Conservation (phyloP, 2,888 invertebrate species). For the Agrotis ipsilon region DNA sequence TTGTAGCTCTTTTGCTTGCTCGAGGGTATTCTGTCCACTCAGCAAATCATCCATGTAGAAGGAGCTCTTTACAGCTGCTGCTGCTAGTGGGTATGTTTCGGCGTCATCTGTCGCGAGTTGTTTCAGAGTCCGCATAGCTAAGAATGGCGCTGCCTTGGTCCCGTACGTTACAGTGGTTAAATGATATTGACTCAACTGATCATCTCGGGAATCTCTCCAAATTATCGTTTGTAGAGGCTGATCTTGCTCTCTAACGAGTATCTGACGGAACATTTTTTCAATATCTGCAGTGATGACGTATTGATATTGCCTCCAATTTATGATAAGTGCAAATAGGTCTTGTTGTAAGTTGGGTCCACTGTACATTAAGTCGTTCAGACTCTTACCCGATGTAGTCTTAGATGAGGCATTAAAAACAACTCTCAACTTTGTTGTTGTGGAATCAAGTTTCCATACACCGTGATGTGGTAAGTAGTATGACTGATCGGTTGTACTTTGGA, state of each 20-base stretch:
- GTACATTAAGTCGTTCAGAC: slow-evolving; percentile 21
- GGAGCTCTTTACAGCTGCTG: too few species aligned
- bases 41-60: too few species aligned
- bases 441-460: slow-evolving; percentile 22
- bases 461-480: slow-evolving; percentile 17
- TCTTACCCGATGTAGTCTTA: slow-evolving; percentile 21
- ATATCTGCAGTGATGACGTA: slow-evolving; percentile 9
- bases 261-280: slow-evolving; percentile 16
- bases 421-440: slow-evolving; percentile 37
- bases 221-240: slow-evolving; percentile 9
- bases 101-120: too few species aligned
- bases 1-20: neutral
- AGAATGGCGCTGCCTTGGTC: neutral
- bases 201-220: slow-evolving; percentile 4
- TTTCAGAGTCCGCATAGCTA: neutral
- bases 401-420: slow-evolving; percentile 49
- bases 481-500: neutral
- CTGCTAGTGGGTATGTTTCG: too few species aligned
- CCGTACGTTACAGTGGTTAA: neutral
- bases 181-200: neutral
- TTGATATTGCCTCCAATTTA: too few species aligned
- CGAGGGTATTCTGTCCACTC: neutral
- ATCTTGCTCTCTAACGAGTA: slow-evolving; percentile 1
- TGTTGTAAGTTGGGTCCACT: slow-evolving; percentile 31
- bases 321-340: slow-evolving; percentile 31